phyloP scores from a whole-genome alignment of 1,140 invertebrate species.

The Scaptomyza montana region DNA sequence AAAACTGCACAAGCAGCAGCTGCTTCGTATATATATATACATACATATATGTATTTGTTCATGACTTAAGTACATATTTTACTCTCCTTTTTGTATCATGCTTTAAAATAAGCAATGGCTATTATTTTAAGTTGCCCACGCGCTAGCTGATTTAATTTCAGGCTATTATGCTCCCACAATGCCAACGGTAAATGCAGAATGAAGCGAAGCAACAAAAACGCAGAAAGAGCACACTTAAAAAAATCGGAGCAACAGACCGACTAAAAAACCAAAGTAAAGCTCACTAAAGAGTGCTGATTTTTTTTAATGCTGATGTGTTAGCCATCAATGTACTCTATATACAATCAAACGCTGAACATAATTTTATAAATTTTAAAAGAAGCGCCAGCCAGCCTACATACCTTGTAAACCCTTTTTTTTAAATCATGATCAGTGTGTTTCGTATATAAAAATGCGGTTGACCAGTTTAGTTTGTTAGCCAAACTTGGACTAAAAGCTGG shows the following conservation, averaged over 20 bases:
- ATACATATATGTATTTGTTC: conserved; percentile 6
- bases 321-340: background rate
- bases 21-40: conserved; percentile 40
- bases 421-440: conserved; percentile 1
- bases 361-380: too few species aligned
- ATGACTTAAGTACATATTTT: conserved; percentile 68
- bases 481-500: conserved; percentile 38
- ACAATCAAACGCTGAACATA: too few species aligned
- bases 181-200: conserved; percentile 62
- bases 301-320: conserved; percentile 14
- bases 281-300: conserved; percentile 26
- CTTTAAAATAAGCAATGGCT: conserved; percentile 79
- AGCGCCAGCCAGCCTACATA: background rate
- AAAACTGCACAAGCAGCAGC: conserved; percentile 11
- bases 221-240: conserved; percentile 14
- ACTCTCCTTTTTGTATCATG: conserved; percentile 24
- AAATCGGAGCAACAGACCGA: conserved; percentile 29
- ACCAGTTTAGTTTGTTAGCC: conserved; percentile 42
- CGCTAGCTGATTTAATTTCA: conserved; percentile 79
- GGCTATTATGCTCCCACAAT: conserved; percentile 79
- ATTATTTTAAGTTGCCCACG: conserved; percentile 81
- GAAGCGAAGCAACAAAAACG: conserved; percentile 27
- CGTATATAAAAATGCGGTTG: conserved; percentile 36
- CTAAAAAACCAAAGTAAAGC: background rate
- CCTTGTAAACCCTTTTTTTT: background rate